Base-by-base conservation (phyloP, 2,888 invertebrate species). In the Amblyjoppa fuscipennis region DNA sequence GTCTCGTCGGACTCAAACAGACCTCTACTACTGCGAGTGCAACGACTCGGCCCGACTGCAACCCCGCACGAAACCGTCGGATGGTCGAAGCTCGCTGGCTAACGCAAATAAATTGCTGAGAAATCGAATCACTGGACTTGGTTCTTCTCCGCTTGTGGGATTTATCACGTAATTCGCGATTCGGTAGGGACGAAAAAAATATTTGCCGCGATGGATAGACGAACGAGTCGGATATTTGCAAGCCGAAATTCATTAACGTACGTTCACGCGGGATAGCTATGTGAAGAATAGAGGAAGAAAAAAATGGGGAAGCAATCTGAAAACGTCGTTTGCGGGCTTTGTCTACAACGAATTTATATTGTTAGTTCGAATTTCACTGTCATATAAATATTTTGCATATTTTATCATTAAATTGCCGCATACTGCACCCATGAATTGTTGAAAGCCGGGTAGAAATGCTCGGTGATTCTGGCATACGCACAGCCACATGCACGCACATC, bases 51-150 rank as follows among this genome's bases (percentile, higher is more conserved):
- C 3, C 9, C 20, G 59, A 25, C 28, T 41, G 59, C 53, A 59
- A 45, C 34, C 34, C 31, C 41, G 79, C 25, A 34, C 64, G 75
- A 66, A 79, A 66, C 66, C 53, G 41, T 41, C 45, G 73, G 38
- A 31, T 74, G 51, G 20, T 82, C 41, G 70, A 20, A 20, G 53
- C 49, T 73, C 45, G 59, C 59, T 59, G 49, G 79, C 79, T 86
- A 84, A 86, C 81, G 74, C 73, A 81, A 87, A 87, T 81, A 84
- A 88, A 88, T 88, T 85, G 84, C 74, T 76, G 41, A 75, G 79
- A 83, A 87, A 88, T 88, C 83, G 84, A 84, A 86, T 88, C 85
- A 88, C 83, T 31, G n/a, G 71, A 56, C 68, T 2, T 79, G 59
- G 41, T 34, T 25, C 16, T 64, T 34, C 61, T 34, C 34, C 61